A percentile compares a stretch with the other conserved stretches of the same genome.
Conservation (phyloP, 1,140 invertebrate genomes). For the Ceratoteleas bidentatus region DNA sequence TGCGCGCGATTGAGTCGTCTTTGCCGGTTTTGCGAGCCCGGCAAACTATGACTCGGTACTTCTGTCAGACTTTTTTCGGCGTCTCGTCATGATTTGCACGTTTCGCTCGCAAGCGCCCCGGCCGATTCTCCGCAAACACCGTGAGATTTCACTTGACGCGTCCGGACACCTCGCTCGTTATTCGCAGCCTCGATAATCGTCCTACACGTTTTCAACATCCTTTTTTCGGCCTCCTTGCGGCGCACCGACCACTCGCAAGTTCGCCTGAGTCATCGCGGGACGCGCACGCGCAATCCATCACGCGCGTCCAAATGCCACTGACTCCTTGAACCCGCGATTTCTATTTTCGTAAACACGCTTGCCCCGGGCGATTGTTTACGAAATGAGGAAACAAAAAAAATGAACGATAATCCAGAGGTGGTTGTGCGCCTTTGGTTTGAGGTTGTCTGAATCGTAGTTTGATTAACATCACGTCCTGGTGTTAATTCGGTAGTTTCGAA, state of each 20-base stretch:
- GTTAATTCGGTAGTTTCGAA: too few species aligned
- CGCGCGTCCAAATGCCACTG: constrained; percentile 18
- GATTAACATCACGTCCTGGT: too few species aligned
- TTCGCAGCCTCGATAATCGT: constrained; percentile 40
- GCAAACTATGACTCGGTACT: constrained; percentile 31
- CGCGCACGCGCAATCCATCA: constrained; percentile 12
- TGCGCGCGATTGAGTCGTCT: constrained; percentile 3
- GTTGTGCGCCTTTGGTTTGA: too few species aligned
- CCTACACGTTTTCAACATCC: constrained; percentile 43
- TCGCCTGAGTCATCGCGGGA: constrained; percentile 17
- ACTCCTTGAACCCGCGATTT: not conserved
- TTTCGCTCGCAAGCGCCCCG: constrained; percentile 25
- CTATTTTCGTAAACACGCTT: too few species aligned
- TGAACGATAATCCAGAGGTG: too few species aligned
- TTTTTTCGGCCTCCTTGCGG: constrained; percentile 21
- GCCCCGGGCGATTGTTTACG: too few species aligned
- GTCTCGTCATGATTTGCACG: constrained; percentile 30
- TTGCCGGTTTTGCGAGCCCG: constrained; percentile 6
- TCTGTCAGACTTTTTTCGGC: constrained; percentile 17
- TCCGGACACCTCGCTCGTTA: constrained; percentile 36
- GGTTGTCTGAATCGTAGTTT: too few species aligned
- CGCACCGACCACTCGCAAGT: constrained; percentile 15
- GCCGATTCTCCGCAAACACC: constrained; percentile 46
- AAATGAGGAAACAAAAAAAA: too few species aligned
- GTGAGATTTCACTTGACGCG: constrained; percentile 43